Conservation (phyloP, 2,113 vertebrate genomes). For the Psittacara wagleri region DNA sequence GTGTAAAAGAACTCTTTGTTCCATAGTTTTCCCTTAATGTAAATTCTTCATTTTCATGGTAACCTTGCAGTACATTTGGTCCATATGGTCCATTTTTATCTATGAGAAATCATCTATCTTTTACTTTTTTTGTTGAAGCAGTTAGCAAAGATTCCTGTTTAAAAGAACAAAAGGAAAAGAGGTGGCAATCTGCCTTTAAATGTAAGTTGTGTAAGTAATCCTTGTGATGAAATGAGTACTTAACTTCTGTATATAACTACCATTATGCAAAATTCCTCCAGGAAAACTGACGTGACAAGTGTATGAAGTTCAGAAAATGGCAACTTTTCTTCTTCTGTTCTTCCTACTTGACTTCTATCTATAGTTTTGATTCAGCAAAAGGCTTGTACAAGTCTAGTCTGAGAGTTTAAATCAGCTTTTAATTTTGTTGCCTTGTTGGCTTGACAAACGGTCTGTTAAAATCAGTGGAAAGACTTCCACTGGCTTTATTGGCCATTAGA, state of each 20-base stretch:
- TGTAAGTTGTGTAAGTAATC: background rate
- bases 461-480: background rate
- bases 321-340: background rate
- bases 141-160: background rate
- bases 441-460: background rate
- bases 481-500: constrained; percentile 12
- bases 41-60: constrained; percentile 27
- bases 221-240: background rate
- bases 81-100: constrained; percentile 19
- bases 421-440: background rate
- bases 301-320: background rate
- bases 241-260: background rate
- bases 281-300: background rate
- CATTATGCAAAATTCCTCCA: background rate
- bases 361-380: background rate
- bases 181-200: background rate
- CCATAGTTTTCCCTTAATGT: constrained; percentile 11
- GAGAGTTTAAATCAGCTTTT: background rate
- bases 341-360: background rate
- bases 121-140: background rate
- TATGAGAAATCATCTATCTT: background rate
- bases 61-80: background rate
- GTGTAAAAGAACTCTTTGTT: constrained; percentile 42
- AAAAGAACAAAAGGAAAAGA: background rate
- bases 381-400: background rate